phyloP scores from a whole-genome alignment of 1,140 invertebrate genomes.

The Himalopsyche phryganea region DNA sequence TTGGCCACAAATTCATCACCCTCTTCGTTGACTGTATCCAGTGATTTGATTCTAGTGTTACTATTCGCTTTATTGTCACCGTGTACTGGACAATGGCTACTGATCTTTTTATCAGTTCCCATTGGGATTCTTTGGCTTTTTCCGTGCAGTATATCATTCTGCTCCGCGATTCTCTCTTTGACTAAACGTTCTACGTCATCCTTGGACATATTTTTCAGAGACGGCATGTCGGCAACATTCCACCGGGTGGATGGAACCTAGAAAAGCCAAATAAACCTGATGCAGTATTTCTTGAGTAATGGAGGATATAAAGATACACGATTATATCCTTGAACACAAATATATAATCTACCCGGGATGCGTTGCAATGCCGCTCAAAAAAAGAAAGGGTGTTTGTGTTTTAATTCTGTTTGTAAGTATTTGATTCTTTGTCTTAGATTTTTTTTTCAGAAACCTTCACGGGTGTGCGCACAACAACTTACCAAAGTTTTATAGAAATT shows the following conservation, averaged over 20 bases:
- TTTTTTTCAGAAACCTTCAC: too few relatives aligned
- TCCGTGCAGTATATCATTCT: conserved; percentile 14
- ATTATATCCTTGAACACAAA: neutral
- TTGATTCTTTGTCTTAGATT: too few relatives aligned
- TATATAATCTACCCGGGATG: neutral
- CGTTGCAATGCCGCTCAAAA: too few relatives aligned
- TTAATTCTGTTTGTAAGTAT: too few relatives aligned
- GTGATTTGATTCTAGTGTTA: too few relatives aligned
- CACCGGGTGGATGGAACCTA: conserved; percentile 65
- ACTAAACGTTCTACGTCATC: conserved; percentile 64
- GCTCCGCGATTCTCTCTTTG: conserved; percentile 49
- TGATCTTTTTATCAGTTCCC: neutral
- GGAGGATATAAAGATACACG: neutral
- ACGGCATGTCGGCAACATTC: conserved; percentile 68
- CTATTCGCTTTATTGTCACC: neutral
- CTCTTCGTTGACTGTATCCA: too few relatives aligned
- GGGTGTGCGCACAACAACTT: too few relatives aligned
- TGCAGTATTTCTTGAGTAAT: neutral
- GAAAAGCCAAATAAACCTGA: conserved; percentile 10
- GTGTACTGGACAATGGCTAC: neutral
- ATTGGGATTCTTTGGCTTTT: neutral
- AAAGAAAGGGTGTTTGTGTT: too few relatives aligned
- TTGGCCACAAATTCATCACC: too few relatives aligned
- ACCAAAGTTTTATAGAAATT: too few relatives aligned
- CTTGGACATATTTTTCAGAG: conserved; percentile 57